These are phyloP conservation scores for Polypterus senegalus DNA, from an alignment of 2,113 vertebrate genomes.

Conservation along the genomic window DNA sequence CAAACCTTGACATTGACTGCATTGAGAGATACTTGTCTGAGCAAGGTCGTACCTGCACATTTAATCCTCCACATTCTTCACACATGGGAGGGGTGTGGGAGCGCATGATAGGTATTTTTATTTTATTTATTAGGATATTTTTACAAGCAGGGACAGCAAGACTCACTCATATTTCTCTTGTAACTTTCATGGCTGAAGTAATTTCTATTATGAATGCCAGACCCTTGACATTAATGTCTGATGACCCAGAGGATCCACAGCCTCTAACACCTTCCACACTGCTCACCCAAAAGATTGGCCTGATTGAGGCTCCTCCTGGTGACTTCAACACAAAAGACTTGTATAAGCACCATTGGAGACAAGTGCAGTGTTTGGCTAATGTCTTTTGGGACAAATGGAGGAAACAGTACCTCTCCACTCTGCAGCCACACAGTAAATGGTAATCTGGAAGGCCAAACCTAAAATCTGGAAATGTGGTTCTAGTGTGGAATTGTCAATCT, in stretches of 20 bases:
- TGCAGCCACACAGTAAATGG: neutral
- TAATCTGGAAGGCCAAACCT: no score
- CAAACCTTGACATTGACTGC: no score
- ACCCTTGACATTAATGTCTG: neutral
- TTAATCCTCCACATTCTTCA: no score
- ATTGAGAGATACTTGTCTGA: no score
- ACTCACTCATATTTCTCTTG: conserved; percentile 18
- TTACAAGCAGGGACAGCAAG: no score
- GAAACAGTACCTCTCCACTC: conserved; percentile 1
- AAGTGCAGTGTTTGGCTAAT: neutral
- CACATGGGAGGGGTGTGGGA: no score
- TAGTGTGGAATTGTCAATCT: no score
- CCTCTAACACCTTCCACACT: conserved; percentile 10
- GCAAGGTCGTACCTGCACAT: no score
- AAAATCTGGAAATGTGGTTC: no score
- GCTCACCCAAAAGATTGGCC: conserved; percentile 17
- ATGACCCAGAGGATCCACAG: neutral
- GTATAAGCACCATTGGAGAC: conserved; percentile 2
- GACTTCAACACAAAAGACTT: neutral
- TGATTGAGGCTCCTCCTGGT: conserved; percentile 1
- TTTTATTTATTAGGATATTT: no score
- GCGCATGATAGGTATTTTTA: no score
- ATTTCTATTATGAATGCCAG: conserved; percentile 9
- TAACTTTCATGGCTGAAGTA: conserved; percentile 18
- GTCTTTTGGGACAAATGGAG: conserved; percentile 8